These are phyloP conservation scores for Ischnura elegans DNA, from an alignment of 2,888 invertebrate species.

Conservation along the genomic window DNA sequence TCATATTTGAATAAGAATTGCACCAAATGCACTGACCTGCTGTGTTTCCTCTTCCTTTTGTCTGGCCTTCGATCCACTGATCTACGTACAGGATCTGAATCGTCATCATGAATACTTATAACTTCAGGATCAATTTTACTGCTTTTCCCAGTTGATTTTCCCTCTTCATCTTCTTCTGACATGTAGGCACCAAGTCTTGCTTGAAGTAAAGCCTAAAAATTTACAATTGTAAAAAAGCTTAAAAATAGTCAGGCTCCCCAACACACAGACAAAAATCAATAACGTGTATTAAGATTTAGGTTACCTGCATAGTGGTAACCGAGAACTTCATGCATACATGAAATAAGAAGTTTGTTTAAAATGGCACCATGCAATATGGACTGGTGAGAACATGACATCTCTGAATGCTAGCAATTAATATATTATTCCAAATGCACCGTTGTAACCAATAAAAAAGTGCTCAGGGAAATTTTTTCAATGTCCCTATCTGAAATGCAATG, in stretches of 20 bases:
- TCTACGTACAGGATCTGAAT: constrained; percentile 72
- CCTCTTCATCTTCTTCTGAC: constrained; percentile 77
- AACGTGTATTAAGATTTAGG: too few species aligned
- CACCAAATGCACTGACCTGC: constrained; percentile 69
- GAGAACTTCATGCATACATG: background rate
- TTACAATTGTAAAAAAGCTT: background rate
- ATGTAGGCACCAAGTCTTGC: constrained; percentile 88
- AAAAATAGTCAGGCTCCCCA: background rate
- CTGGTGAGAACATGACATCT: too few species aligned
- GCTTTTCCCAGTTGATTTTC: constrained; percentile 68
- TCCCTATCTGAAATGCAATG: too few species aligned
- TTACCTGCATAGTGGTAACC: too few species aligned
- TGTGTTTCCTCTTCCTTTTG: constrained; percentile 70
- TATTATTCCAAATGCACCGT: too few species aligned
- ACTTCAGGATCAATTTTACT: constrained; percentile 73
- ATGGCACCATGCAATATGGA: too few species aligned
- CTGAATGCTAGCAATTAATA: too few species aligned
- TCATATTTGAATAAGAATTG: too few species aligned
- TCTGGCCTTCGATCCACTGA: constrained; percentile 70
- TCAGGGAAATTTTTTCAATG: too few species aligned
- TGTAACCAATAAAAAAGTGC: too few species aligned
- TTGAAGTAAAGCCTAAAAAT: constrained; percentile 82
- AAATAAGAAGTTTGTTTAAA: background rate
- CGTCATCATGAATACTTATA: constrained; percentile 74
- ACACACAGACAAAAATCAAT: too few species aligned